Evolutionary conservation across 1,140 invertebrate genomes (phyloP).

Genomic region (Venustaconcha ellipsiformis): DNA sequence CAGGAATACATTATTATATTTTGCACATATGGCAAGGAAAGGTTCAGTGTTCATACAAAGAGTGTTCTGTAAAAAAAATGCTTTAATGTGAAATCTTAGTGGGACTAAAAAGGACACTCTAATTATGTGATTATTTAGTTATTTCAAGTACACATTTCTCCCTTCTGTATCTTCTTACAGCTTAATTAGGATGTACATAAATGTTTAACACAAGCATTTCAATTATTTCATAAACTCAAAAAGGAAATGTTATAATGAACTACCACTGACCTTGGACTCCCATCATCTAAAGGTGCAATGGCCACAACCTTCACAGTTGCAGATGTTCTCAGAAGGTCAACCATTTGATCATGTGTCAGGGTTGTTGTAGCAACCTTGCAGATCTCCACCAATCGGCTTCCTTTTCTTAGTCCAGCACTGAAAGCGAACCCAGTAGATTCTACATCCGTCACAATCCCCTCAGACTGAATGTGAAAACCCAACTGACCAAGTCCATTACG

Average conservation of each 20-base stretch:
- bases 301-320: constrained; percentile 86
- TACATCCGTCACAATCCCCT: constrained; percentile 95
- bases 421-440: constrained; percentile 89
- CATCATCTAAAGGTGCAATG: constrained; percentile 81
- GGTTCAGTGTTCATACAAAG: no score
- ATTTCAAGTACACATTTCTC: no score
- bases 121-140: no score
- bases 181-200: no score
- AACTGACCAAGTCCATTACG: constrained; percentile 87
- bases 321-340: constrained; percentile 92
- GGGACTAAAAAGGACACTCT: no score
- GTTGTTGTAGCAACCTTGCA: constrained; percentile 86
- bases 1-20: no score
- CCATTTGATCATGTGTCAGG: constrained; percentile 92
- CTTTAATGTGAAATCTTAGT: no score
- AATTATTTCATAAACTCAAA: constrained; percentile 1
- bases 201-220: background rate
- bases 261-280: constrained; percentile 72
- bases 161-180: no score
- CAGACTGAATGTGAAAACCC: constrained; percentile 95
- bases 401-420: constrained; percentile 89
- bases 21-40: no score
- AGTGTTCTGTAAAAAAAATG: no score
- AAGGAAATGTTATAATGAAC: constrained; percentile 6
- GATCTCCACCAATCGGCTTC: constrained; percentile 89